Conservation (phyloP, 2,113 vertebrate species). For the Scophthalmus maximus region DNA sequence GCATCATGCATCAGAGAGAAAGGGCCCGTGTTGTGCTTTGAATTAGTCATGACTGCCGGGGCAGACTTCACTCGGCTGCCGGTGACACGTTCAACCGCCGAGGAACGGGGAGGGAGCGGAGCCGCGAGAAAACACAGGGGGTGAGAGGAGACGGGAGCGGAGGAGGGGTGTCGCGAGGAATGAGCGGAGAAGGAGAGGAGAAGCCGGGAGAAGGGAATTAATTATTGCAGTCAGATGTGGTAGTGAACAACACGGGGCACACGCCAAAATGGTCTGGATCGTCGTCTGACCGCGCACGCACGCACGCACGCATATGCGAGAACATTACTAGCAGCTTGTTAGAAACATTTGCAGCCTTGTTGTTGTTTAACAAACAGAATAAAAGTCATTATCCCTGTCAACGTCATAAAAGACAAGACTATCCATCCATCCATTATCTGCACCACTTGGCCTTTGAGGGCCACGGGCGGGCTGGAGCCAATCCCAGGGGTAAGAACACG, state of each 20-base stretch:
- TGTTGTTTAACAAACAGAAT: no score
- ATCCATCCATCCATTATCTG: no score
- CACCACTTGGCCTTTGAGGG: no score
- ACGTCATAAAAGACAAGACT: neutral
- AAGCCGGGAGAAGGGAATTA: constrained; percentile 42
- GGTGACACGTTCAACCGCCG: constrained; percentile 59
- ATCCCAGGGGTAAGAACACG: no score
- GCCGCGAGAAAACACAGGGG: constrained; percentile 27
- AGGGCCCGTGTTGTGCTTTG: constrained; percentile 53
- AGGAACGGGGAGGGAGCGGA: constrained; percentile 26
- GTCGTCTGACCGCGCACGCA: neutral
- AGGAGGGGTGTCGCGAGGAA: constrained; percentile 48
- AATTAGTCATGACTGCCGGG: constrained; percentile 65
- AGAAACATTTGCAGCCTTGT: no score
- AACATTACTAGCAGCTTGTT: neutral
- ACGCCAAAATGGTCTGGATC: neutral
- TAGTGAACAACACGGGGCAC: constrained; percentile 15
- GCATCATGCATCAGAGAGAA: constrained; percentile 48
- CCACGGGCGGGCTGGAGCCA: no score
- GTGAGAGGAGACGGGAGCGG: constrained; percentile 45
- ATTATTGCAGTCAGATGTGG: constrained; percentile 44
- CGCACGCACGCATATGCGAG: neutral
- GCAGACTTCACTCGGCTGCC: constrained; percentile 31
- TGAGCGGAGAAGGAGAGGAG: constrained; percentile 52
- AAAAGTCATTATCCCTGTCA: no score